Percentiles rank a stretch among this genome's conserved stretches.
phyloP scores from a whole-genome alignment of 1,140 invertebrate genomes.

The Danaus plexippus region DNA sequence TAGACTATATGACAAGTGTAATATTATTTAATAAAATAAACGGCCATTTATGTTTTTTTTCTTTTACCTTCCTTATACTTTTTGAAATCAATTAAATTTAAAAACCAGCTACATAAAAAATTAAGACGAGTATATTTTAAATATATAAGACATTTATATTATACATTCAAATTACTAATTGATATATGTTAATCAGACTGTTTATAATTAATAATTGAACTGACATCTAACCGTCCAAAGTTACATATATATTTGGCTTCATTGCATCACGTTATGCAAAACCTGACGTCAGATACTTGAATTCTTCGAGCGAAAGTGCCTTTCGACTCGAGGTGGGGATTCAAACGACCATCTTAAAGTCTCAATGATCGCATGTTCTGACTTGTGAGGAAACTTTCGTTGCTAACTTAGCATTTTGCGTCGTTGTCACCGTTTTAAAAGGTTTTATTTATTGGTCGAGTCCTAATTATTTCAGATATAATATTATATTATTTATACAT shows the following conservation, averaged over 20 bases:
- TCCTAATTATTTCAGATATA: too few relatives aligned
- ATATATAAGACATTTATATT: too few relatives aligned
- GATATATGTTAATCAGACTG: too few relatives aligned
- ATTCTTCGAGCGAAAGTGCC: conserved; percentile 64
- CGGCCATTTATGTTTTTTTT: conserved; percentile 36
- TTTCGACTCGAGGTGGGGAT: conserved; percentile 37
- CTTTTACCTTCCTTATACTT: conserved; percentile 8
- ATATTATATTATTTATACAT: too few relatives aligned
- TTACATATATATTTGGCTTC: conserved; percentile 27
- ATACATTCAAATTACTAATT: too few relatives aligned
- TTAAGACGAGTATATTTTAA: too few relatives aligned
- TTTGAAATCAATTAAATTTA: not conserved
- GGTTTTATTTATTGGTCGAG: too few relatives aligned
- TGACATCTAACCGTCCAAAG: conserved; percentile 5
- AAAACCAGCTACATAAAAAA: too few relatives aligned
- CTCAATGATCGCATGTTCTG: not conserved
- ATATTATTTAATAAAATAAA: conserved; percentile 47
- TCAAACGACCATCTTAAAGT: too few relatives aligned
- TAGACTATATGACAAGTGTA: conserved; percentile 53
- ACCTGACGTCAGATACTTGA: conserved; percentile 52
- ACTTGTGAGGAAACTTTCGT: not conserved
- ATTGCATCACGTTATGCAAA: conserved; percentile 61
- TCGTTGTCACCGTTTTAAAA: too few relatives aligned
- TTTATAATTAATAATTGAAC: too few relatives aligned
- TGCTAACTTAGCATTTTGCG: too few relatives aligned